Percentiles rank a stretch among this genome's conserved stretches.
Conservation (phyloP, 2,797 vertebrate species). For the Oreochromis mossambicus region DNA sequence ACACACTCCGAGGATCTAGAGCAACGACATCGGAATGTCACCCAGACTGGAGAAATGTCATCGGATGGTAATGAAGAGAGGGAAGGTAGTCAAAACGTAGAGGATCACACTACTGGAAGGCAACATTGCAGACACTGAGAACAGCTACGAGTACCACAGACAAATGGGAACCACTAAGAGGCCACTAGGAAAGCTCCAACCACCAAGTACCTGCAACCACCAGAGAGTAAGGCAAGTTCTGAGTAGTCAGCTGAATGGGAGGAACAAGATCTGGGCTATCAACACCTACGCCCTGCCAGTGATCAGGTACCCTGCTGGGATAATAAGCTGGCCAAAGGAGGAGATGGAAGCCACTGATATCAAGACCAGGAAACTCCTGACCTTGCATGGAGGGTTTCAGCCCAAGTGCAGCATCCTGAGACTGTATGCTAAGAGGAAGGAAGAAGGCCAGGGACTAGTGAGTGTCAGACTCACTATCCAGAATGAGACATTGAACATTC, state of each 20-base stretch:
- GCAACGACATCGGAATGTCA: not conserved
- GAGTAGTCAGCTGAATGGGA: not conserved
- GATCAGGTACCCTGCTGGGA: no score
- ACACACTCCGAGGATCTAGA: not conserved
- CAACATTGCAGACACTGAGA: not conserved
- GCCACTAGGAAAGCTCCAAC: not conserved
- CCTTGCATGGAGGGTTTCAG: no score
- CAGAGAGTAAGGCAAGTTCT: not conserved
- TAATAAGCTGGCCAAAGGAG: no score
- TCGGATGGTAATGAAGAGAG: not conserved
- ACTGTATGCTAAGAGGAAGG: no score
- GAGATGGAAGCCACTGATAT: no score
- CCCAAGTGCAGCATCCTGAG: no score
- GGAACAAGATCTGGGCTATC: not conserved
- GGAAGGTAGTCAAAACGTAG: not conserved
- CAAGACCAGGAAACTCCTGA: no score
- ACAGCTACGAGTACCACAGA: not conserved
- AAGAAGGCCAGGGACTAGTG: no score
- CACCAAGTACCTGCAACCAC: not conserved
- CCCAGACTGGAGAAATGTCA: not conserved
- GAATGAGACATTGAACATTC: no score
- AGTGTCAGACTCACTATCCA: no score
- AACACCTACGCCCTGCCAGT: no score
- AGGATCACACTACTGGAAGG: not conserved
- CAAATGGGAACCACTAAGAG: not conserved